These are phyloP conservation scores for Smittia sp. DNA, from an alignment of 2,888 invertebrate genomes.

Conservation along the genomic window DNA sequence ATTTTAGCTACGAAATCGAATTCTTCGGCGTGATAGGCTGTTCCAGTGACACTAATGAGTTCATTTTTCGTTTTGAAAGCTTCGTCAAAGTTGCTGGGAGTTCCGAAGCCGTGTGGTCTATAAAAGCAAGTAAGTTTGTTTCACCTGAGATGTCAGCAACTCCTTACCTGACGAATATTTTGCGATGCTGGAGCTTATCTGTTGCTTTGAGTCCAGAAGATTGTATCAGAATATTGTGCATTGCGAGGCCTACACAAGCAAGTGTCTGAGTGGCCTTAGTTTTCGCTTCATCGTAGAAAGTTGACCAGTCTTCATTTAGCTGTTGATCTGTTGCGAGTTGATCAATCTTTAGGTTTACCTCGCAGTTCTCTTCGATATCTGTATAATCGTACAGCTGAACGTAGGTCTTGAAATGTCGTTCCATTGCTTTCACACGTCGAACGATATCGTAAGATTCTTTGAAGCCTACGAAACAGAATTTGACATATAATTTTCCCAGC, in stretches of 20 bases:
- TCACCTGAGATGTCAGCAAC: no score
- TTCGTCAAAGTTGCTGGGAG: neutral
- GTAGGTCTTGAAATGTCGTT: conserved; percentile 49
- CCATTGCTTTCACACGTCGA: neutral
- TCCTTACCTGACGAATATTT: conserved; percentile 19
- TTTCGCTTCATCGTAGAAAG: conserved; percentile 64
- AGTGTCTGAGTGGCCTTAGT: conserved; percentile 67
- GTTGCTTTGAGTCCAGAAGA: conserved; percentile 17
- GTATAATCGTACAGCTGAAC: conserved; percentile 52
- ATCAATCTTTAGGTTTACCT: conserved; percentile 56
- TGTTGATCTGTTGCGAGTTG: conserved; percentile 58
- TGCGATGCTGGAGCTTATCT: neutral
- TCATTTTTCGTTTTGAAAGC: neutral
- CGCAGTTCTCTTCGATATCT: conserved; percentile 35
- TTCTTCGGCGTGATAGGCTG: conserved; percentile 68
- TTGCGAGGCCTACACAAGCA: conserved; percentile 70
- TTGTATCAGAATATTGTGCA: conserved; percentile 64
- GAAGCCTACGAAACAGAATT: conserved; percentile 5
- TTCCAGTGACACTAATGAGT: conserved; percentile 63
- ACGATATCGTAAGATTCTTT: neutral
- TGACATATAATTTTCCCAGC: no score
- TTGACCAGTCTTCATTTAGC: conserved; percentile 61
- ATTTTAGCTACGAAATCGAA: conserved; percentile 69
- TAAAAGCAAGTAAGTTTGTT: neutral
- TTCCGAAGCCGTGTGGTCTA: conserved; percentile 1